Evolutionary conservation across 2,113 vertebrate species (phyloP).

Genomic region (Anser brachyrhynchus): DNA sequence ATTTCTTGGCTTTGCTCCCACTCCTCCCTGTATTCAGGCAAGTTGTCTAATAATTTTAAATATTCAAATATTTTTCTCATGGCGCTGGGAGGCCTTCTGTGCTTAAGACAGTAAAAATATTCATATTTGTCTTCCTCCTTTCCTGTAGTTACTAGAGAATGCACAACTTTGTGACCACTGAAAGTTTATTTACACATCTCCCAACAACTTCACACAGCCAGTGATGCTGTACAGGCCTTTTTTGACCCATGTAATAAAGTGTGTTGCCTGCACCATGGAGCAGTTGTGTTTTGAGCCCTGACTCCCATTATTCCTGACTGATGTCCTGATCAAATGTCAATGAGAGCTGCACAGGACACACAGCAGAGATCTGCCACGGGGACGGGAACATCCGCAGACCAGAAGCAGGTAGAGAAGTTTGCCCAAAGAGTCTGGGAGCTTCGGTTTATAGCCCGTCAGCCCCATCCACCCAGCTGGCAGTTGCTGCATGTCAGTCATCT

Average conservation of each 20-base stretch:
- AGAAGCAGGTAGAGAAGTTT: neutral
- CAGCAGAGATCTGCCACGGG: neutral
- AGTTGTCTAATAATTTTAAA: slow-evolving; percentile 19
- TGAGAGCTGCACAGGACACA: neutral
- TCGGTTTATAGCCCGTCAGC: neutral
- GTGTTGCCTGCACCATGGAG: neutral
- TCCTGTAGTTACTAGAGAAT: neutral
- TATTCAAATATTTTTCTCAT: neutral
- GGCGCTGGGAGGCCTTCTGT: neutral
- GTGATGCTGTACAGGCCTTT: neutral
- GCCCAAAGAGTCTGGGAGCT: neutral
- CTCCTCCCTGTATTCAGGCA: neutral
- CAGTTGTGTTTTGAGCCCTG: neutral
- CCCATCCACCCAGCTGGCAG: neutral
- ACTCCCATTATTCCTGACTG: neutral
- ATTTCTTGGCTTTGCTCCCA: slow-evolving; percentile 34
- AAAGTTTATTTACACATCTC: neutral
- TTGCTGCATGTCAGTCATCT: neutral
- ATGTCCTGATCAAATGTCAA: neutral
- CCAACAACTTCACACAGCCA: neutral
- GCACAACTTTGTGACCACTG: neutral
- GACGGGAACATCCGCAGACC: neutral
- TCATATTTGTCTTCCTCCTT: neutral
- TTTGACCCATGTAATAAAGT: neutral
- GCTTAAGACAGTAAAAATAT: neutral